Base-by-base conservation (phyloP, 2,113 vertebrate genomes). In the Myrmophylax atrothorax region DNA sequence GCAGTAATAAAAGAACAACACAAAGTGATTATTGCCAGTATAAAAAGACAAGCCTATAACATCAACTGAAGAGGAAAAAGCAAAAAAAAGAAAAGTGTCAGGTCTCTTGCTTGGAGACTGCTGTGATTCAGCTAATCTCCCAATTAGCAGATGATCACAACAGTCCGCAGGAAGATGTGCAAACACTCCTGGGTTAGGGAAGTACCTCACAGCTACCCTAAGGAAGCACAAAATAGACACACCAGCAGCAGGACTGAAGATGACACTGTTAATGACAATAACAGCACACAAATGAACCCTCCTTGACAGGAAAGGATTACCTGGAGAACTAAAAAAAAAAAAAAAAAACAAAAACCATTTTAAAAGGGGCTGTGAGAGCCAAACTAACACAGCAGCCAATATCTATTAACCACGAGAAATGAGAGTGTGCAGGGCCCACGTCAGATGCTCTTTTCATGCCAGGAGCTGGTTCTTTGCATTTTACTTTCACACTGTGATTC, bases 61-160 rank as follows among this genome's bases (percentile, higher is more conserved):
- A 89, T 42, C 79, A 92, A 58, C 46, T 40, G 59, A 80, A 89
- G 50, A 74, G 35, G 58, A 49, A 74, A 85, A 74, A 38, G 33
- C 7, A 19, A 33, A 31, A 53, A 28, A 33, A 59, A 59, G 24
- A 60, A 31, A 64, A 69, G 37, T 29, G 72, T 72, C 12, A 8
- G 53, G 33, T 94, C 69, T 78, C 53, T 90, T 86, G 84, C 66
- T 89, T 72, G 73, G 86, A 96, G 93, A 81, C 84, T 84, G 91
- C 92, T 82, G 93, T 29, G 75, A 89, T 95, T 93, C 88, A 95
- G 88, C 50, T 96, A 93, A 95, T 96, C 95, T 95, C 55, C 60
- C 73, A 92, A 69, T 93, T 96, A 96, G 93, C 50, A 40, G 77
- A 79, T 37, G 93, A 96, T 78, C 80, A 88, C 93, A 97, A 89